Percentiles rank a stretch among this genome's conserved stretches.
Conservation (phyloP, 37 sponge, comb jelly and placozoan genomes). For the Halichondria panicea region DNA sequence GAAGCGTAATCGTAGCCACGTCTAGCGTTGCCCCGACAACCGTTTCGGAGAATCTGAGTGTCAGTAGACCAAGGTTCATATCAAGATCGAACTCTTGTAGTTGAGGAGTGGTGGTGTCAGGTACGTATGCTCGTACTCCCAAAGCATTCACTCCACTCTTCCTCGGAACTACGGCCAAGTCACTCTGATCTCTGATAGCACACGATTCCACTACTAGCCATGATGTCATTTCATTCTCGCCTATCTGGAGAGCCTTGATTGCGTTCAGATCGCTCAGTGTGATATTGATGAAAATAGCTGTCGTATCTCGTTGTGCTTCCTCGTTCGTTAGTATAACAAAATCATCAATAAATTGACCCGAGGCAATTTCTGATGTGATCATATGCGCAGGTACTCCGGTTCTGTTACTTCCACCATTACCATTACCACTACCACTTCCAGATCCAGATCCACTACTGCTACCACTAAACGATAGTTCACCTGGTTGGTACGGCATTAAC, state of each 20-base stretch:
- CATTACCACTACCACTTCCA: conserved; percentile 22
- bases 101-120: conserved; percentile 59
- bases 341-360: conserved; percentile 24
- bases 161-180: conserved; percentile 40
- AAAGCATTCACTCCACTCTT: conserved; percentile 50
- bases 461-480: not conserved
- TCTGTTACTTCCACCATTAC: conserved; percentile 10
- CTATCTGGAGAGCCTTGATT: conserved; percentile 61
- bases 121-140: conserved; percentile 48
- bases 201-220: conserved; percentile 69
- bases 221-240: conserved; percentile 24
- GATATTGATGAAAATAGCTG: conserved; percentile 67
- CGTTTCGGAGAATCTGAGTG: conserved; percentile 74
- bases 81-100: conserved; percentile 77
- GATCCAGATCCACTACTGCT: conserved; percentile 15
- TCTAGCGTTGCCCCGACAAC: conserved; percentile 54
- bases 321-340: conserved; percentile 38
- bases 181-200: conserved; percentile 59
- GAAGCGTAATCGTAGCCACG: conserved; percentile 60
- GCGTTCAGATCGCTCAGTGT: conserved; percentile 72
- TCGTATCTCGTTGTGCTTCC: conserved; percentile 49
- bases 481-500: conserved; percentile 30
- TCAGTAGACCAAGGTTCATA: conserved; percentile 57
- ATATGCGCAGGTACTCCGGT: conserved; percentile 12
- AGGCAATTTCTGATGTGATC: conserved; percentile 13